Evolutionary conservation across 2,797 vertebrate species (phyloP).

Genomic region (Onychomys leucogaster): DNA sequence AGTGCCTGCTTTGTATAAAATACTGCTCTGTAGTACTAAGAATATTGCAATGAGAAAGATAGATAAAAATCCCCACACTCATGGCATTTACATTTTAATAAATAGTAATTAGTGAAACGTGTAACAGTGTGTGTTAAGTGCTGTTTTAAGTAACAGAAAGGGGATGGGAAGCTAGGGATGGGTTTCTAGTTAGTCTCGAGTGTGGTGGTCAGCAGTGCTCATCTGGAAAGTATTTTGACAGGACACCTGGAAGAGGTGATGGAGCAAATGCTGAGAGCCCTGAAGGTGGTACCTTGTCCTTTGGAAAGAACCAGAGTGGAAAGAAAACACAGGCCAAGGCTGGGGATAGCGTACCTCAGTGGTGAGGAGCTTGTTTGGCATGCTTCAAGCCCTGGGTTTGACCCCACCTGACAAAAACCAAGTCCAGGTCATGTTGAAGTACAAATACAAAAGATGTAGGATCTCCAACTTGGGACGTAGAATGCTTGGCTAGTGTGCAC

Average conservation of each 20-base stretch:
- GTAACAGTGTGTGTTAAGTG: background rate
- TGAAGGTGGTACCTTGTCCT: background rate
- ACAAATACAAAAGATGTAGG: background rate
- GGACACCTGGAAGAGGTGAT: background rate
- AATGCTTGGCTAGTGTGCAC: background rate
- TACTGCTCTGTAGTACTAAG: conserved; percentile 6
- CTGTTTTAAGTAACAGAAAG: conserved; percentile 1
- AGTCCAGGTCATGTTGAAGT: background rate
- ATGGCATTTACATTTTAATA: conserved; percentile 41
- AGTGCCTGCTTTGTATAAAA: conserved; percentile 7
- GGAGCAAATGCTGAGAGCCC: background rate
- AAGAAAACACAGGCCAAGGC: background rate
- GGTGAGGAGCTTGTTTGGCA: background rate
- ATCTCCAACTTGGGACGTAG: background rate
- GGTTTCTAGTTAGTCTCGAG: background rate
- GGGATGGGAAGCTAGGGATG: background rate
- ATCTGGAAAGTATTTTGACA: background rate
- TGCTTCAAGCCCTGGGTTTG: background rate
- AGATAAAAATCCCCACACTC: background rate
- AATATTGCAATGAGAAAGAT: background rate
- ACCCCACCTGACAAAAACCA: background rate
- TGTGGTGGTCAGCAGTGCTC: background rate
- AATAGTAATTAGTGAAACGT: background rate
- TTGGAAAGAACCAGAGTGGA: conserved; percentile 8
- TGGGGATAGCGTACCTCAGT: background rate